A percentile compares a stretch with the other conserved stretches of the same genome.
phyloP scores from a whole-genome alignment of 2,113 vertebrate genomes.

The Grammomys dolichurus region DNA sequence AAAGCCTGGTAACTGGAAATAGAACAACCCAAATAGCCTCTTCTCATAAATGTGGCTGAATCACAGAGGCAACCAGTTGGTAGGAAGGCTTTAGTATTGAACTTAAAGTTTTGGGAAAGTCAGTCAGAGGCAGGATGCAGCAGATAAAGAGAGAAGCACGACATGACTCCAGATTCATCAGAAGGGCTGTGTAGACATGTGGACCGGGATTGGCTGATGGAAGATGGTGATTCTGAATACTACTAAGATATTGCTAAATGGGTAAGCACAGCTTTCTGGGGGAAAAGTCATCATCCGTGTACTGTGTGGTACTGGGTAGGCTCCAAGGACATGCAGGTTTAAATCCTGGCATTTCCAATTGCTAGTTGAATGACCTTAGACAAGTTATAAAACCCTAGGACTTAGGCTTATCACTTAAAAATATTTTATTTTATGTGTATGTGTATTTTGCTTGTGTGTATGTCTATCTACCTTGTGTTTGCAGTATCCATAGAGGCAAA shows the following conservation, averaged over 20 bases:
- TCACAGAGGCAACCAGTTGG: neutral
- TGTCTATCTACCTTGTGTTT: neutral
- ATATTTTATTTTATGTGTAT: neutral
- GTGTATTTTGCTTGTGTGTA: neutral
- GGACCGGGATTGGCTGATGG: neutral
- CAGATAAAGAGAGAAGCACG: neutral
- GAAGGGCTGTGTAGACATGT: neutral
- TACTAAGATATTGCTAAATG: neutral
- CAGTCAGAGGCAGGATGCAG: neutral
- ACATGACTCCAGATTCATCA: neutral
- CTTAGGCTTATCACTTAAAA: neutral
- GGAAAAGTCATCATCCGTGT: neutral
- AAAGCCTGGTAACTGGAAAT: conserved; percentile 58
- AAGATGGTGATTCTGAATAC: neutral
- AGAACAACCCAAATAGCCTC: conserved; percentile 49
- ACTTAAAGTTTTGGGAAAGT: neutral
- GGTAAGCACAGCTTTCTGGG: neutral
- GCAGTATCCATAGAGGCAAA: neutral
- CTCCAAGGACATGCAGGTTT: neutral
- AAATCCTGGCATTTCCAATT: neutral
- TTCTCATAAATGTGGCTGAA: conserved; percentile 3
- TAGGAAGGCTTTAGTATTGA: neutral
- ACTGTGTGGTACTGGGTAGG: neutral
- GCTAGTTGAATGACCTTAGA: neutral
- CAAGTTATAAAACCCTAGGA: neutral